These are phyloP conservation scores for Aethes cnicana DNA, from an alignment of 2,888 invertebrate genomes.

Conservation along the genomic window DNA sequence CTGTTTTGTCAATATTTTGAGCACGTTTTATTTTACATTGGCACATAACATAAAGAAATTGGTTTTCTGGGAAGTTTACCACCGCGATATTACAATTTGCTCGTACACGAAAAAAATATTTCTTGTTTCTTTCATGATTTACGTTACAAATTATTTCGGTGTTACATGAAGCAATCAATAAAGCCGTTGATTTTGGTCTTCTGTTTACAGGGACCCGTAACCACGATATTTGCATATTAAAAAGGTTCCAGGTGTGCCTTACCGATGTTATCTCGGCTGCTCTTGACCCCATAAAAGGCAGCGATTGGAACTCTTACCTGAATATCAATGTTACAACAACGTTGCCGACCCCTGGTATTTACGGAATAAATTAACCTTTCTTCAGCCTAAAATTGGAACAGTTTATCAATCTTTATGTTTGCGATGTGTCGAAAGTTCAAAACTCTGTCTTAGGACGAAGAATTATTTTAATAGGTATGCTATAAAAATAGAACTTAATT, in stretches of 20 bases:
- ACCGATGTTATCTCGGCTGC: conserved; percentile 31
- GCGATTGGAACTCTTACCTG: conserved; percentile 31
- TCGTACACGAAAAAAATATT: conserved; percentile 1
- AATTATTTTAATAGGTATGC: conserved; percentile 5
- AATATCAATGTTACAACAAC: conserved; percentile 6
- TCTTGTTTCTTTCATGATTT: neutral
- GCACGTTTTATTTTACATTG: conserved; percentile 1
- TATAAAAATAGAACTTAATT: conserved; percentile 12
- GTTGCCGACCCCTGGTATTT: conserved; percentile 17
- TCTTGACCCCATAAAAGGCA: conserved; percentile 35
- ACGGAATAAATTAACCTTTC: conserved; percentile 12
- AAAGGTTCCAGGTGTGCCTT: conserved; percentile 32
- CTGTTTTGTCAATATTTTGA: conserved; percentile 18
- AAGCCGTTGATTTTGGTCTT: neutral
- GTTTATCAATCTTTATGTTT: conserved; percentile 9
- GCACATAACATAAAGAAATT: neutral
- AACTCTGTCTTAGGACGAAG: conserved; percentile 1
- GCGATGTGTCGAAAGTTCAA: conserved; percentile 4
- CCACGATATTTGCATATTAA: conserved; percentile 27
- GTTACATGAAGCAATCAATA: neutral
- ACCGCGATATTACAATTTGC: too few relatives aligned
- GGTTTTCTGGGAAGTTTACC: neutral
- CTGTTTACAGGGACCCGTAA: conserved; percentile 15
- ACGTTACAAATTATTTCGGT: neutral
- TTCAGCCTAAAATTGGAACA: neutral